Evolutionary conservation across 1,140 invertebrate genomes (phyloP), one percentile per base, ranked within the genome.

Genomic region (Saccostrea echinata): DNA sequence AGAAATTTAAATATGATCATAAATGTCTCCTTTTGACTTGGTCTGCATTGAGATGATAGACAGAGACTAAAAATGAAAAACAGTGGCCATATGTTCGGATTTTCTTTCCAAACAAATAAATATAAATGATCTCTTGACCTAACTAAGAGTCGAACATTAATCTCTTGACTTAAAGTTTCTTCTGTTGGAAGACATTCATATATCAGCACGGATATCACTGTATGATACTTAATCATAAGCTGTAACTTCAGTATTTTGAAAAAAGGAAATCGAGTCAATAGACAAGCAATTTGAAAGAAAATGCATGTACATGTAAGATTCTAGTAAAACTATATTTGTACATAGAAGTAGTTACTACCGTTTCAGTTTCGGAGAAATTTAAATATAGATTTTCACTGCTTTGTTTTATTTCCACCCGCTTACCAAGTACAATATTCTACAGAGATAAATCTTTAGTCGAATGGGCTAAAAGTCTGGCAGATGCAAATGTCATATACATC

Each of bases 1-100:
- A 13, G 27, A 76, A 33, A 76, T 76, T 76, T 33, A 30, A 33
- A 76, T 76, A 12, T 76, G 27, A 30, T 30, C 68, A 76, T 76
- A 76, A 76, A 76, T 76, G 30, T 76, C 68, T 27, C 68, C 18
- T 76, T 76, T 76, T 12, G 16, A 76, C 68, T 30, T 76, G 68
- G 16, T 30, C 27, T 76, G 68, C 68, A 8, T 30, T 76, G 27
- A 76, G 68, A 76, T 76, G 27, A 76, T 33, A 76, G 68, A 76
- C 33, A 76, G 68, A 11, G 27, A 30, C 12, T 27, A 76, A 76
- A 71, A 33, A 76, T 33, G 68, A 2, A 76, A 30, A 76, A 76
- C 27, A 33, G 27, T 76, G 68, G 33, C 68, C 68, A 76, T 76
- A 76, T 76, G 68, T 76, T 76, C 68, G 27, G 27, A 16, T 30